Conservation (phyloP, 1,140 invertebrate species). For the Spodoptera litura region DNA sequence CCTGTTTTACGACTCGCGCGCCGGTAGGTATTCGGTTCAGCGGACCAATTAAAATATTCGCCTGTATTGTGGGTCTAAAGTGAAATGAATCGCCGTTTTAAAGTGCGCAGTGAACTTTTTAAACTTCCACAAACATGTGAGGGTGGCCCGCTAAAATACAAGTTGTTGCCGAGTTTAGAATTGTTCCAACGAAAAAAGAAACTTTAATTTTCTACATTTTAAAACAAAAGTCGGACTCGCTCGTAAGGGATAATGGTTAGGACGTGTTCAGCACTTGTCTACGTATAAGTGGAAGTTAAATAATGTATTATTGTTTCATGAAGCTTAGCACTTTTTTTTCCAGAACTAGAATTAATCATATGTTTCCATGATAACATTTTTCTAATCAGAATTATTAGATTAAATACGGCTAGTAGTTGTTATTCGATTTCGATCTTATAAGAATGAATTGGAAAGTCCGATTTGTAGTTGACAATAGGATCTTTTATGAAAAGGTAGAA, state of each 20-base stretch:
- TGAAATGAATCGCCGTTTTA: slow-evolving; percentile 72
- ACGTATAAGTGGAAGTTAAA: slow-evolving; percentile 20
- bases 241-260: slow-evolving; percentile 72
- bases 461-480: neutral
- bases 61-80: slow-evolving; percentile 67
- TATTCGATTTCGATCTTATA: no score
- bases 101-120: slow-evolving; percentile 77
- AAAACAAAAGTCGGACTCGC: slow-evolving; percentile 74
- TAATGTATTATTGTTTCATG: slow-evolving; percentile 13
- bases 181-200: slow-evolving; percentile 81
- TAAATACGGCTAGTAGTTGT: neutral
- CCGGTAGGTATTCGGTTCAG: slow-evolving; percentile 51
- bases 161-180: slow-evolving; percentile 81
- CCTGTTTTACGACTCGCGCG: slow-evolving; percentile 35
- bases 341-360: neutral
- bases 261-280: slow-evolving; percentile 60
- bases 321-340: neutral
- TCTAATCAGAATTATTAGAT: no score
- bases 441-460: no score
- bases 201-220: slow-evolving; percentile 83
- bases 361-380: neutral
- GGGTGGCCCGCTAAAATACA: slow-evolving; percentile 78
- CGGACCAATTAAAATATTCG: slow-evolving; percentile 76
- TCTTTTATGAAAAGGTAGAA: neutral
- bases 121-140: slow-evolving; percentile 82